These are phyloP conservation scores for Villa cingulata DNA, from an alignment of 2,888 invertebrate genomes.

Conservation along the genomic window DNA sequence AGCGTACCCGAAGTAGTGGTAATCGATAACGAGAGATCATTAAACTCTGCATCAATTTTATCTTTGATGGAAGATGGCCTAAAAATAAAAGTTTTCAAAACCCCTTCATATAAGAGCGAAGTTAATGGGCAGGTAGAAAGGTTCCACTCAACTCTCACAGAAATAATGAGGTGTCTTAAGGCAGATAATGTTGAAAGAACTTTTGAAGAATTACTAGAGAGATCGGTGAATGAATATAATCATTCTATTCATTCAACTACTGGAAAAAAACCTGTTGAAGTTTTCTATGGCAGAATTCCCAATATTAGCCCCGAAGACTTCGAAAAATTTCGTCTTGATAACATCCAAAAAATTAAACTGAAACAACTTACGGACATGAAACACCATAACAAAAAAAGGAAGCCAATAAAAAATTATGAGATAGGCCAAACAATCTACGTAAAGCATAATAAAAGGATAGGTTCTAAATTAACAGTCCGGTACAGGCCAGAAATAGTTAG, in stretches of 20 bases:
- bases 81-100: constrained; percentile 1
- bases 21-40: constrained; percentile 7
- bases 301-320: constrained; percentile 7
- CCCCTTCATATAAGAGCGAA: constrained; percentile 6
- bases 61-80: constrained; percentile 5
- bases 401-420: constrained; percentile 9
- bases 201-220: not conserved
- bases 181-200: not conserved
- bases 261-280: not conserved
- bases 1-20: constrained; percentile 11
- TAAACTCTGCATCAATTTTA: constrained; percentile 2
- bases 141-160: constrained; percentile 7
- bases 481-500: not conserved
- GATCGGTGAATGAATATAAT: constrained; percentile 4
- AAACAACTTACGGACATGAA: constrained; percentile 2
- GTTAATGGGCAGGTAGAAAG: constrained; percentile 5
- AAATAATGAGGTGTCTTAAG: constrained; percentile 5
- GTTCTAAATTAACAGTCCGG: constrained; percentile 12
- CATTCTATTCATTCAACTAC: not conserved
- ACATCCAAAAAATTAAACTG: constrained; percentile 8
- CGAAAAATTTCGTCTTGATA: constrained; percentile 7
- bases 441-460: not conserved
- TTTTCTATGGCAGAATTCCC: not conserved
- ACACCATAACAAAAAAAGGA: not conserved
- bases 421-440: constrained; percentile 8